Evolutionary conservation across 2,797 vertebrate genomes (phyloP).

Genomic region (Cuculus canorus): DNA sequence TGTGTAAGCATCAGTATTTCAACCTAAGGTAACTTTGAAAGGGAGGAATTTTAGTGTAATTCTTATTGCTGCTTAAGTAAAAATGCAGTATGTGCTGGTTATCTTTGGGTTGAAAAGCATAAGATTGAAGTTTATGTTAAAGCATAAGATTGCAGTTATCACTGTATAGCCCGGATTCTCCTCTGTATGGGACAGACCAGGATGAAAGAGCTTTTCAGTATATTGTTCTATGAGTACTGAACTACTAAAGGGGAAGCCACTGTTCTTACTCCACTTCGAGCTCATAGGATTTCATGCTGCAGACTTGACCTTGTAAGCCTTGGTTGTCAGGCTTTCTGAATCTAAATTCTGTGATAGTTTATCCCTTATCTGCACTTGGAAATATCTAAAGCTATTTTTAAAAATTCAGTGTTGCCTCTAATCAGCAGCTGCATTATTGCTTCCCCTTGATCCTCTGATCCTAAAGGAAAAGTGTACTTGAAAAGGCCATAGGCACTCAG

Average conservation of each 20-base stretch:
- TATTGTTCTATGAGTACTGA: background rate
- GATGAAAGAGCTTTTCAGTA: background rate
- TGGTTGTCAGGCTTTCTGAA: background rate
- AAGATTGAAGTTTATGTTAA: background rate
- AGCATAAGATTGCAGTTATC: background rate
- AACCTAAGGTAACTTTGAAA: background rate
- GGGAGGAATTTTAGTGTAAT: background rate
- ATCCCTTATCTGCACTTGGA: background rate
- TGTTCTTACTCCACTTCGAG: background rate
- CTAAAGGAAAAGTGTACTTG: background rate
- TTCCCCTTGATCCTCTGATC: background rate
- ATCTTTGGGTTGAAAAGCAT: background rate
- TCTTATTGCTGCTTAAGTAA: background rate
- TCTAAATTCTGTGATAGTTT: background rate
- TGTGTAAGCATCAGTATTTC: background rate
- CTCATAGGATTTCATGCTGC: background rate
- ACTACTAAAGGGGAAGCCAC: background rate
- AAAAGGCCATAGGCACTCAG: background rate
- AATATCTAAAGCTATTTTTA: constrained; percentile 19
- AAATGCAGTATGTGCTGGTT: background rate
- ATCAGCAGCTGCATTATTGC: background rate
- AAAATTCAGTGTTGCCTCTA: constrained; percentile 2
- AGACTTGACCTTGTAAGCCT: background rate
- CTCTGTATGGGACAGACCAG: background rate
- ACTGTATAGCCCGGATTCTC: background rate